Percentiles rank a stretch among this genome's conserved stretches.
phyloP scores from a whole-genome alignment of 2,797 vertebrate species.

The Synanceia verrucosa region DNA sequence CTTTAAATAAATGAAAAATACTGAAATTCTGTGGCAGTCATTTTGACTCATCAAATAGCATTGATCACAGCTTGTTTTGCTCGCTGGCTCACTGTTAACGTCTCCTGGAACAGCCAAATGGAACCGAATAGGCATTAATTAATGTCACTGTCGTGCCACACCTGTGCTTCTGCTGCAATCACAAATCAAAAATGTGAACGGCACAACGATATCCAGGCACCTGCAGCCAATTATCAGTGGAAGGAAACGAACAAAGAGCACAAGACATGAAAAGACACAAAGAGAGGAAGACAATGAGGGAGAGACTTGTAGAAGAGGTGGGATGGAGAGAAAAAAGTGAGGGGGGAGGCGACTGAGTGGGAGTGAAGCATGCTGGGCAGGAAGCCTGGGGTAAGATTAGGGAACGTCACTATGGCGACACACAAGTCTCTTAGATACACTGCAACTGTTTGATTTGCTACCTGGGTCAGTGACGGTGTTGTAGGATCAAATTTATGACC shows the following conservation, averaged over 20 bases:
- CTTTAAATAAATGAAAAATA: neutral
- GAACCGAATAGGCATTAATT: neutral
- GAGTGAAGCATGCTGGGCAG: slow-evolving; percentile 77
- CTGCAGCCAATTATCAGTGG: neutral
- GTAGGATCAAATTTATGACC: slow-evolving; percentile 9
- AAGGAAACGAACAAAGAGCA: neutral
- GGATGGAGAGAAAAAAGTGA: slow-evolving; percentile 47
- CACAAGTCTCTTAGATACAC: slow-evolving; percentile 48
- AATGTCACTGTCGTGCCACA: neutral
- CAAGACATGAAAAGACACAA: neutral
- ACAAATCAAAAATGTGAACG: neutral
- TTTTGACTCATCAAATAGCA: neutral
- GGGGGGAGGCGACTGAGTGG: slow-evolving; percentile 68
- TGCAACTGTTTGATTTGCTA: too few species aligned
- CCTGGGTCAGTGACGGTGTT: slow-evolving; percentile 19
- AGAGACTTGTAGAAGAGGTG: slow-evolving; percentile 36
- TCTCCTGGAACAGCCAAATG: neutral
- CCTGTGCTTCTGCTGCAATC: neutral
- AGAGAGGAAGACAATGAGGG: slow-evolving; percentile 10
- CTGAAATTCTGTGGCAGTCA: neutral
- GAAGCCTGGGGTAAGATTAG: slow-evolving; percentile 77
- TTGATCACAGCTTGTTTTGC: neutral
- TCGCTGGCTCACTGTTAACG: neutral
- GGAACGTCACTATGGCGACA: slow-evolving; percentile 75
- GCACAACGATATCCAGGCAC: neutral